These are phyloP conservation scores for Troides oblongomaculatus DNA, from an alignment of 2,888 invertebrate species.

Conservation along the genomic window DNA sequence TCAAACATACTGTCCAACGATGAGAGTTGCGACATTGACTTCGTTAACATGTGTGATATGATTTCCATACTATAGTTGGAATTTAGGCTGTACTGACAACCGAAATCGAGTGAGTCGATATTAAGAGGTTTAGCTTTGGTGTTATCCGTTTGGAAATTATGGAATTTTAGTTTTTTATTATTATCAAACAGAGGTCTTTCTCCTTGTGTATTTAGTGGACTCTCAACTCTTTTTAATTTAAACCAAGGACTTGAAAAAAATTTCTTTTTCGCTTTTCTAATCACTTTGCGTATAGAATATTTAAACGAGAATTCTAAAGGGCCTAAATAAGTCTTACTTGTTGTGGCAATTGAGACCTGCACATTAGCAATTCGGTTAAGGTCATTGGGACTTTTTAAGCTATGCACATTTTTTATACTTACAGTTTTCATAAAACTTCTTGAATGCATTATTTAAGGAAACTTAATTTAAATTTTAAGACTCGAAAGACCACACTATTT, in stretches of 20 bases:
- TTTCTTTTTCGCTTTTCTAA: constrained; percentile 21
- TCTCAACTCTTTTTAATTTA: constrained; percentile 2
- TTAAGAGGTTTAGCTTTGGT: constrained; percentile 1
- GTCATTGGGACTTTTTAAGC: neutral
- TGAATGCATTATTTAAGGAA: constrained; percentile 26
- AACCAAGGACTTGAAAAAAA: constrained; percentile 7
- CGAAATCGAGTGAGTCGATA: constrained; percentile 37
- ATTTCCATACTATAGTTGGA: constrained; percentile 55
- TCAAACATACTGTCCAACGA: constrained; percentile 40
- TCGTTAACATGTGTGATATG: constrained; percentile 46
- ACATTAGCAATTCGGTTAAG: neutral
- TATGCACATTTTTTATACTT: neutral
- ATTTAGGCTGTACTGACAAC: constrained; percentile 47
- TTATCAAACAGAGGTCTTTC: neutral
- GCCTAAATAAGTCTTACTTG: neutral
- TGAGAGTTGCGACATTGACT: constrained; percentile 43
- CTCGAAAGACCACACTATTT: neutral
- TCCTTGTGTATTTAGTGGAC: neutral
- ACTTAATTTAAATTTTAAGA: neutral
- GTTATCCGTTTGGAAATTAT: neutral
- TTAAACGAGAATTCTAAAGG: constrained; percentile 7
- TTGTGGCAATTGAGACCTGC: neutral
- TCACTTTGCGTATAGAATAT: constrained; percentile 8
- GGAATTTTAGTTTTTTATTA: neutral
- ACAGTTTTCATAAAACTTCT: constrained; percentile 23